phyloP scores from a whole-genome alignment of 2,113 vertebrate genomes.

The Hippopotamus amphibius region DNA sequence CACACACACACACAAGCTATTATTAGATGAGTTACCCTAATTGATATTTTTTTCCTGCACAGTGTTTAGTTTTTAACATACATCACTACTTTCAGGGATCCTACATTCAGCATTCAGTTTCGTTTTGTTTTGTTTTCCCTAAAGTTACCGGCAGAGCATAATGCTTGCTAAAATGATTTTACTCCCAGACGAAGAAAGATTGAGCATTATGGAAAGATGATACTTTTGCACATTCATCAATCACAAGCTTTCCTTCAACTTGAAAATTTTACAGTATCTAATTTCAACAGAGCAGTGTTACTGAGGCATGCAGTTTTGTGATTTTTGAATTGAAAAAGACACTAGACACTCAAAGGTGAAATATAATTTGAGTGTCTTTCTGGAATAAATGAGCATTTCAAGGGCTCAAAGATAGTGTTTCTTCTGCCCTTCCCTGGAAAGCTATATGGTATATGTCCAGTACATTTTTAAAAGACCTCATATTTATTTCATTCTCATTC shows the following conservation, averaged over 20 bases:
- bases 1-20: background rate
- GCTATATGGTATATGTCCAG: background rate
- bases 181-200: constrained; percentile 3
- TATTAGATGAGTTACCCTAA: background rate
- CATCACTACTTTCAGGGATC: background rate
- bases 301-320: background rate
- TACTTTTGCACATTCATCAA: constrained; percentile 30
- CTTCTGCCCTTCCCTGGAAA: background rate
- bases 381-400: constrained; percentile 33
- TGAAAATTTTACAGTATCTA: constrained; percentile 37
- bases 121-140: background rate
- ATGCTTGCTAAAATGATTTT: constrained; percentile 10
- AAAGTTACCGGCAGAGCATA: background rate
- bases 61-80: background rate
- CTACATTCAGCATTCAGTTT: background rate
- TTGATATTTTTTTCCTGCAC: background rate
- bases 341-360: background rate
- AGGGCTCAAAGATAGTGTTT: background rate
- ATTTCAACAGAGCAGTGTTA: constrained; percentile 49
- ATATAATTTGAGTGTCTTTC: constrained; percentile 26
- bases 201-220: constrained; percentile 26
- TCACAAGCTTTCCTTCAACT: constrained; percentile 46
- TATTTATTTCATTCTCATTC: constrained; percentile 18
- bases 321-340: constrained; percentile 54
- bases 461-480: background rate